Percentiles rank a stretch among this genome's conserved stretches.
These are phyloP conservation scores for Callyntrura guangdongensis DNA, from an alignment of 2,888 invertebrate species.

Conservation along the genomic window DNA sequence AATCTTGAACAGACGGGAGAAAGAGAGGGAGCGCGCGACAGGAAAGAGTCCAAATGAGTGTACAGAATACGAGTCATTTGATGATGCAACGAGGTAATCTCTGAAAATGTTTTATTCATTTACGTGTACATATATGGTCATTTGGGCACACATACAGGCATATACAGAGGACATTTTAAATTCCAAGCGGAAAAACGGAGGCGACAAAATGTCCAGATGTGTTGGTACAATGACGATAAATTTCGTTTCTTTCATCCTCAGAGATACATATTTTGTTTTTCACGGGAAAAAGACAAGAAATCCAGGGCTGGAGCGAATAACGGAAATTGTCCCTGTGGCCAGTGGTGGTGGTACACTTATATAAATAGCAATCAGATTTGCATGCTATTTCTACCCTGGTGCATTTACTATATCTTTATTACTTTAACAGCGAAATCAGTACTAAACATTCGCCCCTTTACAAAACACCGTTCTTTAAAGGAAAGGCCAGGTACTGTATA, in stretches of 20 bases:
- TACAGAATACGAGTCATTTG: slow-evolving; percentile 58
- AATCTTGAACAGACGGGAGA: slow-evolving; percentile 68
- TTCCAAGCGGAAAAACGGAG: slow-evolving; percentile 41
- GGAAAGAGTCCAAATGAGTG: slow-evolving; percentile 21
- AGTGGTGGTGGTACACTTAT: not conserved
- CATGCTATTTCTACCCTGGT: not conserved
- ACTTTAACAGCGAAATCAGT: not conserved
- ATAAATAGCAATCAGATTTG: not conserved
- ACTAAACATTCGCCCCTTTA: not conserved
- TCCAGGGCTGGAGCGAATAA: too few relatives aligned
- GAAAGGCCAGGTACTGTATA: not conserved
- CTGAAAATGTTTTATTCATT: slow-evolving; percentile 8
- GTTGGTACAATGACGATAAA: slow-evolving; percentile 49
- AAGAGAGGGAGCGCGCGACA: slow-evolving; percentile 35
- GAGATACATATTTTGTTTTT: not conserved
- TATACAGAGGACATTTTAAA: not conserved
- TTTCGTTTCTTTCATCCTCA: slow-evolving; percentile 35
- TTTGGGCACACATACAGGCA: not conserved
- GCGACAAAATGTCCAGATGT: slow-evolving; percentile 63
- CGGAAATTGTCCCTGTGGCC: not conserved
- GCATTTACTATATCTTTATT: slow-evolving; percentile 20
- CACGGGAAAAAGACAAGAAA: slow-evolving; percentile 1
- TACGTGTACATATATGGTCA: not conserved
- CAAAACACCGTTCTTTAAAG: not conserved
- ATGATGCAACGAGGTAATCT: slow-evolving; percentile 61